These are phyloP conservation scores for Ctenopoma multispine DNA, from an alignment of 2,797 vertebrate species.

Conservation along the genomic window DNA sequence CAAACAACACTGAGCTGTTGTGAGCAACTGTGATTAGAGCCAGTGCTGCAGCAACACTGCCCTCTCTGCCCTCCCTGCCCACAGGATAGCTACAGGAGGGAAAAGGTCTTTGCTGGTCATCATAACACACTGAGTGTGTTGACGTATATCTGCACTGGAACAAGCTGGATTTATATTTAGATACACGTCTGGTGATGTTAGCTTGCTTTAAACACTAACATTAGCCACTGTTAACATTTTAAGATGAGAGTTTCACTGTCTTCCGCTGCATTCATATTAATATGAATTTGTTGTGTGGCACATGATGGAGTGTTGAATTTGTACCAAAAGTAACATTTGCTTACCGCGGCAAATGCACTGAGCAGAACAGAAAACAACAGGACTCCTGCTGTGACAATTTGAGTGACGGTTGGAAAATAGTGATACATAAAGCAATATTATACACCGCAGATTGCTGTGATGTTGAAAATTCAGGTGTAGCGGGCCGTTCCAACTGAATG, in stretches of 20 bases:
- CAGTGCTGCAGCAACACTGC: slow-evolving; percentile 19
- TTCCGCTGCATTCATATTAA: background rate
- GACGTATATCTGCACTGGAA: slow-evolving; percentile 5
- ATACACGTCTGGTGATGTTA: background rate
- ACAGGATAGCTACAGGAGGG: slow-evolving; percentile 9
- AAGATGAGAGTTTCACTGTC: background rate
- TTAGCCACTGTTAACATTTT: background rate
- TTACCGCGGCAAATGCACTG: slow-evolving; percentile 37
- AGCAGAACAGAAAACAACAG: slow-evolving; percentile 48
- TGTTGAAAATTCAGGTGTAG: slow-evolving; percentile 34
- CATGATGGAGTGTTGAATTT: slow-evolving; percentile 16
- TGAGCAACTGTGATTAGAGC: slow-evolving; percentile 30
- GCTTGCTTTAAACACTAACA: background rate
- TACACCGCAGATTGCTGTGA: slow-evolving; percentile 21
- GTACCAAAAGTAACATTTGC: slow-evolving; percentile 34
- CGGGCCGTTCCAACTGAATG: slow-evolving; percentile 12
- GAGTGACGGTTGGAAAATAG: slow-evolving; percentile 57
- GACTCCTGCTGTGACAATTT: slow-evolving; percentile 48
- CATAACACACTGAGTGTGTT: slow-evolving; percentile 6
- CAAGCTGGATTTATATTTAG: background rate
- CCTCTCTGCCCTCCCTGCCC: slow-evolving; percentile 15
- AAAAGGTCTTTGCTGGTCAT: background rate
- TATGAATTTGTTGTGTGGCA: slow-evolving; percentile 20
- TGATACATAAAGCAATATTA: slow-evolving; percentile 50
- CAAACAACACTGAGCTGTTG: slow-evolving; percentile 24